These are phyloP conservation scores for Heliconius congener DNA, from an alignment of 1,140 invertebrate species.

Conservation along the genomic window DNA sequence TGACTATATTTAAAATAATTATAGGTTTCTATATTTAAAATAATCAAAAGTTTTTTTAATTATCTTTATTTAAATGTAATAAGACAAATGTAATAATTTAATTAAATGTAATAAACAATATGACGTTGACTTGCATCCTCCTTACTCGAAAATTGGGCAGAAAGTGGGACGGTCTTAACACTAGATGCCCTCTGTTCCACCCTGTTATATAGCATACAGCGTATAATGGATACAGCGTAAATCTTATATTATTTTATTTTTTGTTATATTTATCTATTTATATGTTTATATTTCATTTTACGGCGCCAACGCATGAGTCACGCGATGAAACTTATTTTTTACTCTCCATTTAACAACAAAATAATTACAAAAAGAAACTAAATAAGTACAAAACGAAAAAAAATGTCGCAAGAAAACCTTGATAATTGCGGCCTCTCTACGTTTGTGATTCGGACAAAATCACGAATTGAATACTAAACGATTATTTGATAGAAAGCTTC, in stretches of 20 bases:
- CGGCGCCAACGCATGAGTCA: not conserved
- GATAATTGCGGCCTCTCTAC: conserved; percentile 24
- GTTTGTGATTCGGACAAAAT: conserved; percentile 26
- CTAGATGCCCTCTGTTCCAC: too few species aligned
- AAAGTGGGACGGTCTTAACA: too few species aligned
- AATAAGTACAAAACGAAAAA: conserved; percentile 29
- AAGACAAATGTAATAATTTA: too few species aligned
- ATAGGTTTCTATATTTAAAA: not conserved
- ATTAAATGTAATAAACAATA: too few species aligned
- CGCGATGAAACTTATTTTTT: not conserved
- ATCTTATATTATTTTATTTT: too few species aligned
- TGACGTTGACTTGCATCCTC: too few species aligned
- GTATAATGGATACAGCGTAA: too few species aligned
- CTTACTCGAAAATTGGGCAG: too few species aligned
- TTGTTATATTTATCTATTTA: not conserved
- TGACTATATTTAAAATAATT: not conserved
- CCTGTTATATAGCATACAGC: too few species aligned
- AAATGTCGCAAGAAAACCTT: conserved; percentile 40
- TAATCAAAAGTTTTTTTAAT: not conserved
- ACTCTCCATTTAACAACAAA: not conserved
- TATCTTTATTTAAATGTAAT: too few species aligned
- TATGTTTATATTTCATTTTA: not conserved
- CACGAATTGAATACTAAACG: conserved; percentile 16
- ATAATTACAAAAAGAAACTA: conserved; percentile 15
- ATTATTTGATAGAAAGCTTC: not conserved